Evolutionary conservation across 2,888 invertebrate genomes (phyloP).

Genomic region (Endotricha flammealis): DNA sequence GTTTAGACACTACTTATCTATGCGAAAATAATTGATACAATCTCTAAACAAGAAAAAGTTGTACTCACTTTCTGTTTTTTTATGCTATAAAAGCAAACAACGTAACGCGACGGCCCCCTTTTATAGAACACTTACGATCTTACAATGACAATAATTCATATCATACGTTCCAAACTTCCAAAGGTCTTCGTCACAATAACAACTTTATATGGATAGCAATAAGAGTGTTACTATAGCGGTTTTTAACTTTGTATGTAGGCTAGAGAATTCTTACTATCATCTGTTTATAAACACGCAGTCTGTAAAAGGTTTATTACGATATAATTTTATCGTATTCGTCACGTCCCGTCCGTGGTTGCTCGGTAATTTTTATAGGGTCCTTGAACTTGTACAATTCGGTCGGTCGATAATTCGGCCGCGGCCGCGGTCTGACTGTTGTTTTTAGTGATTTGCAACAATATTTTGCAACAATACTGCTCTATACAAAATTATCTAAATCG

Average conservation of each 20-base stretch:
- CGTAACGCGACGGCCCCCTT: conserved; percentile 4
- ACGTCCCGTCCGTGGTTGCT: conserved; percentile 41
- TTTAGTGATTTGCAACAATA: conserved; percentile 42
- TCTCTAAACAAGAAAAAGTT: conserved; percentile 4
- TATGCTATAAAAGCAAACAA: background rate
- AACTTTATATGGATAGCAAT: conserved; percentile 4
- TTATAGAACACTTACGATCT: conserved; percentile 12
- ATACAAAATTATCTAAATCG: too few relatives aligned
- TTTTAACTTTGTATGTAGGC: conserved; percentile 15
- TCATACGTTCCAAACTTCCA: conserved; percentile 3
- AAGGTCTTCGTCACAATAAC: background rate
- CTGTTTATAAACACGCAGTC: conserved; percentile 32
- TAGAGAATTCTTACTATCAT: conserved; percentile 16
- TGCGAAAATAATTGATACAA: conserved; percentile 12
- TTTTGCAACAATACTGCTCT: conserved; percentile 54
- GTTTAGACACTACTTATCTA: conserved; percentile 11
- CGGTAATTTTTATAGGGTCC: conserved; percentile 69
- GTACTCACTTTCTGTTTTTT: background rate
- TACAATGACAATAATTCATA: conserved; percentile 10
- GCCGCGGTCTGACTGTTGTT: conserved; percentile 31
- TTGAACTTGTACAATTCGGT: conserved; percentile 72
- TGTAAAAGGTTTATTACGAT: conserved; percentile 25
- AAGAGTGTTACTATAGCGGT: conserved; percentile 1
- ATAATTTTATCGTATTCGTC: conserved; percentile 41
- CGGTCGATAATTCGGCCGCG: conserved; percentile 67